Base-by-base conservation (phyloP, 2,888 invertebrate species). In the Phytoseiulus persimilis region DNA sequence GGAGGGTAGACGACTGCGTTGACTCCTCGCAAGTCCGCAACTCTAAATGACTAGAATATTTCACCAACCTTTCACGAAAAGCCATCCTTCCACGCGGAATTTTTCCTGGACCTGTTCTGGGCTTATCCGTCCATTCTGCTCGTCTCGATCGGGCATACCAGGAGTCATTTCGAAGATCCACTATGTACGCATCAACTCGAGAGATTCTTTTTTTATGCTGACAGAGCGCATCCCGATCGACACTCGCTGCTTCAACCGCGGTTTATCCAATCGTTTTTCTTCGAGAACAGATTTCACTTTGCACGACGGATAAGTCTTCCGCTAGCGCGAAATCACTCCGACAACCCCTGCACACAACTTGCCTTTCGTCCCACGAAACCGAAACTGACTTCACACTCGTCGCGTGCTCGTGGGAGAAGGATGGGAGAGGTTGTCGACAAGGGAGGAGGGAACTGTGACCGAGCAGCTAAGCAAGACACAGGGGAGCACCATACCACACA, bases 11-110 rank as follows among this genome's bases (percentile, higher is more conserved):
- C n/a, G n/a, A n/a, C n/a, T n/a, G n/a, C n/a, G n/a, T n/a, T n/a
- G n/a, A n/a, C n/a, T n/a, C n/a, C n/a, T n/a, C n/a, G n/a, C n/a
- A n/a, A n/a, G n/a, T n/a, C n/a, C n/a, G n/a, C n/a, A n/a, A n/a
- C n/a, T n/a, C n/a, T n/a, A n/a, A n/a, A n/a, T n/a, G n/a, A n/a
- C n/a, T n/a, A 18, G 65, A 65, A 39, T 39, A 39, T 39, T 3
- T 31, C 11, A 32, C 87, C 3, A 28, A 87, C 87, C 33, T 87
- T 87, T 87, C 9, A 87, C 87, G 33, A 87, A 87, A 23, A 87
- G 87, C 87, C 87, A 87, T 87, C 87, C 87, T 87, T 87, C 87
- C 28, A 87, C 87, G 32, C 87, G 87, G 9, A 87, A 87, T 32
- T 87, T 87, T 18, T 87, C 87, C 33, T 87, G 87, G 6, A 87